Conservation (phyloP, 2,797 vertebrate genomes). For the Hypotaenidia okinawae region DNA sequence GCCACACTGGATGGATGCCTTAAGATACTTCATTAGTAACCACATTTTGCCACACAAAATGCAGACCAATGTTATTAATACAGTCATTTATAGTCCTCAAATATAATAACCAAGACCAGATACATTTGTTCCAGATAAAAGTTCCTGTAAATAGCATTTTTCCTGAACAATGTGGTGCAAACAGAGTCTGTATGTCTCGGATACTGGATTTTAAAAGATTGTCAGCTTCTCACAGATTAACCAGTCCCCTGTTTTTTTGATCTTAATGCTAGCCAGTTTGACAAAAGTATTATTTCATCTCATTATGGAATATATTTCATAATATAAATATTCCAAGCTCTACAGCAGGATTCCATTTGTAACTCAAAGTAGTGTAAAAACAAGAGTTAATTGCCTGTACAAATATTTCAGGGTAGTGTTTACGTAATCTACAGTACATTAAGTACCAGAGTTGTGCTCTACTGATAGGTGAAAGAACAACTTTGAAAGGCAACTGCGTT, state of each 20-base stretch:
- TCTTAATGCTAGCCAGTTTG: background rate
- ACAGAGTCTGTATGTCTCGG: background rate
- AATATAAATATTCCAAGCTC: constrained; percentile 41
- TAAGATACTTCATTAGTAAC: background rate
- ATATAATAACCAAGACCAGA: background rate
- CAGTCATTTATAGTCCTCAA: background rate
- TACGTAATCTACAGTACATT: constrained; percentile 76
- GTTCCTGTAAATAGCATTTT: background rate
- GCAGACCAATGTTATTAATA: background rate
- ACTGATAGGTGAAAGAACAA: constrained; percentile 76
- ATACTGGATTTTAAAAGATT: background rate
- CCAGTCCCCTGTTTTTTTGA: background rate
- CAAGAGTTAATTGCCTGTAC: constrained; percentile 73
- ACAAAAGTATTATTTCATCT: constrained; percentile 25
- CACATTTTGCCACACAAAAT: background rate
- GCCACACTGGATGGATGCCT: background rate
- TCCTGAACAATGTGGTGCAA: background rate
- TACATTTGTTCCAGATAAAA: background rate
- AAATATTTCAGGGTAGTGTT: constrained; percentile 73
- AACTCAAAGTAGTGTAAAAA: constrained; percentile 66
- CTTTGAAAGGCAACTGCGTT: constrained; percentile 67
- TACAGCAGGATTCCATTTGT: constrained; percentile 60
- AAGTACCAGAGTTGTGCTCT: constrained; percentile 72
- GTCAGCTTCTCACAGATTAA: background rate
- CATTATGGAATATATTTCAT: constrained; percentile 42